Conservation (phyloP, 2,797 vertebrate species). For the Sebastes diaconus region DNA sequence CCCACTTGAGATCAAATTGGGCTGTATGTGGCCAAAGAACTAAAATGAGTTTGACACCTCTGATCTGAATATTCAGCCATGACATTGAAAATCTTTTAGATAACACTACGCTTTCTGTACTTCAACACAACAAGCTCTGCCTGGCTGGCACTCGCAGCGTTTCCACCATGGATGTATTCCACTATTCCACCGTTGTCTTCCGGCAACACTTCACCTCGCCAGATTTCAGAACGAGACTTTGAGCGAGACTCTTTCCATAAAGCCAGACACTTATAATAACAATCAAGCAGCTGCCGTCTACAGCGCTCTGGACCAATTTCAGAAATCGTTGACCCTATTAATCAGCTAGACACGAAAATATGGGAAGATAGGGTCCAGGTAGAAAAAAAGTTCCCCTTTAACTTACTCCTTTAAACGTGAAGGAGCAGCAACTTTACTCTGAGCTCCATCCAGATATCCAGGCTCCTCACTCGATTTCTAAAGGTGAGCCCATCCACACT, state of each 20-base stretch:
- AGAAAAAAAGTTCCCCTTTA: too few relatives aligned
- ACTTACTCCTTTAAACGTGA: slow-evolving; percentile 11
- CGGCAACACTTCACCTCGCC: not conserved
- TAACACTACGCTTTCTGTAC: not conserved
- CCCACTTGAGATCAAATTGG: too few relatives aligned
- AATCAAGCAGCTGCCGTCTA: not conserved
- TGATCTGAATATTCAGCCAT: not conserved
- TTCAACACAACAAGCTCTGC: not conserved
- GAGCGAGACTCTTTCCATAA: not conserved
- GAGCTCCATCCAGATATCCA: not conserved
- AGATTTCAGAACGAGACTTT: not conserved
- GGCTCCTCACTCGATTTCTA: not conserved
- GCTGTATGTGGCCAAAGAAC: too few relatives aligned
- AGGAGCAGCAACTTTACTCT: not conserved
- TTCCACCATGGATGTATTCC: too few relatives aligned
- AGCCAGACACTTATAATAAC: not conserved
- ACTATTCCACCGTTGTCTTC: not conserved
- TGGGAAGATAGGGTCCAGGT: not conserved
- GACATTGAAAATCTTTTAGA: not conserved
- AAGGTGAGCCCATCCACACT: not conserved
- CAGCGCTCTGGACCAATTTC: not conserved
- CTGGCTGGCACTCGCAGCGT: not conserved
- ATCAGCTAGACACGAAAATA: not conserved
- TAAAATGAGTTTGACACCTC: too few relatives aligned
- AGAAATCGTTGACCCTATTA: not conserved